Conservation (phyloP, 2,797 vertebrate species). For the Notolabrus celidotus region DNA sequence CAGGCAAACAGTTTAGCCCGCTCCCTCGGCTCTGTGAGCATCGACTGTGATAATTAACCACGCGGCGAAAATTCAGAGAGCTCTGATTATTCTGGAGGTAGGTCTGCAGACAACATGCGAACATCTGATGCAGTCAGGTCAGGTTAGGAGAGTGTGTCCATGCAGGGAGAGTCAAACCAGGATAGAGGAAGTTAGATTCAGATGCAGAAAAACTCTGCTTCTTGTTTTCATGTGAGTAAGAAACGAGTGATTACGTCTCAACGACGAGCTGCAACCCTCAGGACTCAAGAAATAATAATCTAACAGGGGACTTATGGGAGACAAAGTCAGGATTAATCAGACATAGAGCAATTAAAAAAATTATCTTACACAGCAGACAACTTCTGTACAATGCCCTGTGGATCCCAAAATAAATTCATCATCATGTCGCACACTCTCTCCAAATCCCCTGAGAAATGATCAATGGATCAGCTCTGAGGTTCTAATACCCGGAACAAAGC, state of each 20-base stretch:
- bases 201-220: slow-evolving; percentile 1
- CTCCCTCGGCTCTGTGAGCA: slow-evolving; percentile 62
- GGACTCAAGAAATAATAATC: slow-evolving; percentile 28
- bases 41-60: slow-evolving; percentile 64
- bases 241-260: slow-evolving; percentile 38
- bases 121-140: slow-evolving; percentile 24
- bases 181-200: slow-evolving; percentile 1
- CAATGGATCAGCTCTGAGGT: slow-evolving; percentile 68
- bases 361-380: slow-evolving; percentile 58
- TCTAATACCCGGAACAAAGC: slow-evolving; percentile 62
- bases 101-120: slow-evolving; percentile 28
- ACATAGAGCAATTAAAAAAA: slow-evolving; percentile 46
- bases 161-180: slow-evolving; percentile 14
- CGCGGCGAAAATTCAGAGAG: slow-evolving; percentile 43
- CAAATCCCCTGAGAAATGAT: slow-evolving; percentile 67
- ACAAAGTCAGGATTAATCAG: slow-evolving; percentile 59
- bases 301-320: slow-evolving; percentile 28
- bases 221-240: slow-evolving; percentile 8
- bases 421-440: slow-evolving; percentile 34
- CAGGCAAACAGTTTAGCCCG: slow-evolving; percentile 76
- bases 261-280: slow-evolving; percentile 10
- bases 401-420: slow-evolving; percentile 53
- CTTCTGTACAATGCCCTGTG: slow-evolving; percentile 36
- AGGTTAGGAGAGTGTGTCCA: neutral
- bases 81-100: slow-evolving; percentile 18